Base-by-base conservation (phyloP, 2,888 invertebrate genomes). In the Spisula subtruncata region DNA sequence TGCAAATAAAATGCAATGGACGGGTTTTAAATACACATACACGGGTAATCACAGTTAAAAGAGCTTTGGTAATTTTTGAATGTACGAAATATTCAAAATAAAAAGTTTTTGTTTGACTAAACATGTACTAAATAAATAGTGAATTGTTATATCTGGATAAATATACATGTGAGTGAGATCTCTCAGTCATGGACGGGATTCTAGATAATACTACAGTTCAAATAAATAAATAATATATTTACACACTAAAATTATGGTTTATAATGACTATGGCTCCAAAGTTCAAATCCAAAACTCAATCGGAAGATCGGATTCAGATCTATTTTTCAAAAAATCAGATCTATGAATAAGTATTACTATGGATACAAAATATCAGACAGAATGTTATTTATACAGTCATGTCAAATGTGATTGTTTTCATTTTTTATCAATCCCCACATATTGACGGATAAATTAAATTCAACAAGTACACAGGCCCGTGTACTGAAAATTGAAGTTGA, bases 21-120 rank as follows among this genome's bases (percentile, higher is more conserved):
- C 79, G 85, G 79, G 71, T 71, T 54, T 79, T 75, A 29, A 54
- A 54, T 85, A 51, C 16, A 85, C 41, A 41, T n/a, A n/a, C 48
- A 75, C 75, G 29, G 32, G 18, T 18, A 32, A 75, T 71, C 75
- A 75, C 75, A 75, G 35, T 25, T 66, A n/a, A 66, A 66, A 66
- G 25, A 0, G 5, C 5, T 66, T 60, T 66, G n/a, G 60, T 66
- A 25, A 25, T 25, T 10, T 25, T 66, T 66, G 25, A 66, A 66
- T 66, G 12, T 66, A 2, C 10, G n/a, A 10, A 10, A 66, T 66
- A 60, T 60, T 60, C 20, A 60, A 60, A n/a, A 66, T 14, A 66
- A 25, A 60, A n/a, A n/a, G 60, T n/a, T 10, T 66, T 66, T 66
- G 25, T 66, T 66, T 66, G 60, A 66, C 25, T 25, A 56, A 56